These are phyloP conservation scores for Myotis lucifugus DNA, from an alignment of 2,113 vertebrate species.

Conservation along the genomic window DNA sequence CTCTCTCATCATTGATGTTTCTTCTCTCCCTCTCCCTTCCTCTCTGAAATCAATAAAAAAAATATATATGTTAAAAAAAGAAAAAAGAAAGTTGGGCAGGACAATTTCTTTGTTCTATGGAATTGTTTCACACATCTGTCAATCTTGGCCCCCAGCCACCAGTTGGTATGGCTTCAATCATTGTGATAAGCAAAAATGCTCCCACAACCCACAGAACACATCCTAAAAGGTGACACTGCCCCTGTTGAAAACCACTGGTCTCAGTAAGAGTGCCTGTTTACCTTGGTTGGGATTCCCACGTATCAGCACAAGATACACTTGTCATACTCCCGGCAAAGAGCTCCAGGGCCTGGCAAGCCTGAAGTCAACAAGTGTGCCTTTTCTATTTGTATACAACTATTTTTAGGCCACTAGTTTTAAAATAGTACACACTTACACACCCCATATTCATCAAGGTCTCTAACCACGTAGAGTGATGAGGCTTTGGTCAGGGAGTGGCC, in stretches of 20 bases:
- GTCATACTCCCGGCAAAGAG: background rate
- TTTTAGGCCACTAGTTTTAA: constrained; percentile 62
- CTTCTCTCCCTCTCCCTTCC: too few relatives aligned
- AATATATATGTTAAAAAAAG: too few relatives aligned
- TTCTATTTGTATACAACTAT: constrained; percentile 58
- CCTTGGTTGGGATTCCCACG: background rate
- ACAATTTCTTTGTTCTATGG: background rate
- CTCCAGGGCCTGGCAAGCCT: constrained; percentile 27
- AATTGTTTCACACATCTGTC: constrained; percentile 18
- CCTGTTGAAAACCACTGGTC: background rate
- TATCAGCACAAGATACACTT: background rate
- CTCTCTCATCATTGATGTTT: too few relatives aligned
- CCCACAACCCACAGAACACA: background rate
- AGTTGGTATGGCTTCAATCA: background rate
- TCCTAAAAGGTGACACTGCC: background rate
- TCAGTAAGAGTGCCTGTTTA: background rate
- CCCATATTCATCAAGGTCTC: background rate
- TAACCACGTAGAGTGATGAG: background rate
- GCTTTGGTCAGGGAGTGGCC: constrained; percentile 2
- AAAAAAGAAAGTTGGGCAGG: background rate
- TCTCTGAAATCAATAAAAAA: too few relatives aligned
- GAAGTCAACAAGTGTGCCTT: constrained; percentile 4
- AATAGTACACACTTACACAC: constrained; percentile 18
- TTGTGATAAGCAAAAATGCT: background rate
- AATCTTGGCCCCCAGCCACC: background rate